Percentiles rank a stretch among this genome's conserved stretches.
These are phyloP conservation scores for Leptinotarsa tumamoca DNA, from an alignment of 2,888 invertebrate genomes.

Conservation along the genomic window DNA sequence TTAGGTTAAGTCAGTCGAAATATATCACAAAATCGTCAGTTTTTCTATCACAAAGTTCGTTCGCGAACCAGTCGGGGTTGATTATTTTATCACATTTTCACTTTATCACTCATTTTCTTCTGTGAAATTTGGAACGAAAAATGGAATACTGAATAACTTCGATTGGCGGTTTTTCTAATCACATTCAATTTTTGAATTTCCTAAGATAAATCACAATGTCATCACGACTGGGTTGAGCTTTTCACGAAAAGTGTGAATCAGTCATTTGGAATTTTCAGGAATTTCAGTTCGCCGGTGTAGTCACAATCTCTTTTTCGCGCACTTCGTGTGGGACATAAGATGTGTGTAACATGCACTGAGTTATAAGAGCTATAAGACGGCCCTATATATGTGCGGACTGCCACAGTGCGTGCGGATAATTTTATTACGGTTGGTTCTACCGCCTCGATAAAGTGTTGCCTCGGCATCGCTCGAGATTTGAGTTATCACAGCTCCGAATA, in stretches of 20 bases:
- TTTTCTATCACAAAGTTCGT: slow-evolving; percentile 42
- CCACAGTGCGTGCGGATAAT: slow-evolving; percentile 56
- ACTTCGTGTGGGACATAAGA: slow-evolving; percentile 39
- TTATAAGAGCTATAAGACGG: slow-evolving; percentile 55
- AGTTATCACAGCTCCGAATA: background rate
- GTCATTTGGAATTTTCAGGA: slow-evolving; percentile 37
- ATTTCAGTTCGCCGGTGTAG: slow-evolving; percentile 39
- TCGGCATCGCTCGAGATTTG: slow-evolving; percentile 28
- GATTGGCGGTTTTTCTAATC: slow-evolving; percentile 30
- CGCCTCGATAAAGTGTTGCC: slow-evolving; percentile 52
- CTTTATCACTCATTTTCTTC: slow-evolving; percentile 43
- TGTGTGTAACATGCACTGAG: slow-evolving; percentile 58
- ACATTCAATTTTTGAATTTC: slow-evolving; percentile 39
- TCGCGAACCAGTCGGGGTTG: slow-evolving; percentile 27
- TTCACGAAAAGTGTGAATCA: slow-evolving; percentile 36
- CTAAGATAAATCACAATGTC: slow-evolving; percentile 42
- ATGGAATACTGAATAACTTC: slow-evolving; percentile 37
- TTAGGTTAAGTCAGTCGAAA: slow-evolving; percentile 42
- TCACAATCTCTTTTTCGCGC: slow-evolving; percentile 35
- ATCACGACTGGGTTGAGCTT: slow-evolving; percentile 42
- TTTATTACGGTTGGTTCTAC: slow-evolving; percentile 52
- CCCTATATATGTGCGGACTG: slow-evolving; percentile 58
- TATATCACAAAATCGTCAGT: slow-evolving; percentile 44
- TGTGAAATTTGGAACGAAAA: slow-evolving; percentile 20
- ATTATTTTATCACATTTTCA: slow-evolving; percentile 49